A percentile compares a stretch with the other conserved stretches of the same genome.
Evolutionary conservation across 2,797 vertebrate species (phyloP).

Genomic region (Etheostoma perlongum): DNA sequence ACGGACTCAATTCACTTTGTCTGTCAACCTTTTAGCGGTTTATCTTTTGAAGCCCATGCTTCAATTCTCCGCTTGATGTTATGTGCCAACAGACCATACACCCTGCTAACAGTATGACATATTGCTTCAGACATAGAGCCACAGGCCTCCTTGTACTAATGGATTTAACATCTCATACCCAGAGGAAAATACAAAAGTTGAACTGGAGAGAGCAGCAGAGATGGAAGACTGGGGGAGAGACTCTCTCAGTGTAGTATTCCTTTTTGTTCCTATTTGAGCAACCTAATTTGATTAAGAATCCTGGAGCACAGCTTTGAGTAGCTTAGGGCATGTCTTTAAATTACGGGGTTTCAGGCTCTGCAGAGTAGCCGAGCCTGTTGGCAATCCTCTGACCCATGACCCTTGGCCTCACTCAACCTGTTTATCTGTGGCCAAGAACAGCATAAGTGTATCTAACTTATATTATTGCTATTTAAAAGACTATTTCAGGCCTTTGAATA

Average conservation of each 20-base stretch:
- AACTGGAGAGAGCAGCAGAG: slow-evolving; percentile 51
- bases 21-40: slow-evolving; percentile 47
- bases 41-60: slow-evolving; percentile 64
- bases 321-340: slow-evolving; percentile 44
- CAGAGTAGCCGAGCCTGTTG: slow-evolving; percentile 43
- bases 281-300: slow-evolving; percentile 53
- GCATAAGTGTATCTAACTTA: slow-evolving; percentile 25
- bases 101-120: slow-evolving; percentile 72
- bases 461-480: slow-evolving; percentile 13
- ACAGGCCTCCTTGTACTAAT: slow-evolving; percentile 74
- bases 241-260: slow-evolving; percentile 56
- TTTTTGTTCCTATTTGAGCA: slow-evolving; percentile 51
- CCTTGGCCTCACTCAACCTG: slow-evolving; percentile 36
- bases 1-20: slow-evolving; percentile 35
- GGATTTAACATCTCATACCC: slow-evolving; percentile 74
- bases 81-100: slow-evolving; percentile 61
- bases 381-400: slow-evolving; percentile 56
- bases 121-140: slow-evolving; percentile 71
- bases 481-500: slow-evolving; percentile 16
- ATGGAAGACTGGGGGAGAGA: slow-evolving; percentile 42
- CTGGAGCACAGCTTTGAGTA: slow-evolving; percentile 32
- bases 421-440: slow-evolving; percentile 30
- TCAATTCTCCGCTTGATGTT: slow-evolving; percentile 57
- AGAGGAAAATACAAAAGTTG: slow-evolving; percentile 64
- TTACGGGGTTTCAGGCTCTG: slow-evolving; percentile 42